Conservation (phyloP, 2,797 vertebrate species). For the Myotis planiceps region DNA sequence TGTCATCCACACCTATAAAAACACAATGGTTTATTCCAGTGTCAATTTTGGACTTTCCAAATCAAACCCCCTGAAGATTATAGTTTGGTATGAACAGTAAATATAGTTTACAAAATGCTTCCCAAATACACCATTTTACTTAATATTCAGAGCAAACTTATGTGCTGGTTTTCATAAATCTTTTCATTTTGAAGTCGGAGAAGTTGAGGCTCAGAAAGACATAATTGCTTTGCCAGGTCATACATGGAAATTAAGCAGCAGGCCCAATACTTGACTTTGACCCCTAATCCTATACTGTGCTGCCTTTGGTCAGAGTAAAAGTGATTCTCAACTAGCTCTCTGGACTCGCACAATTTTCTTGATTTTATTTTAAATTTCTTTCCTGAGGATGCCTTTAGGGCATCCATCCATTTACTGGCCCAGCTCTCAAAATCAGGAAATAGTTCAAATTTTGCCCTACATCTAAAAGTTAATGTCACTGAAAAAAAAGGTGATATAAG, state of each 20-base stretch:
- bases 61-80: background rate
- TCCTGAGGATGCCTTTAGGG: slow-evolving; percentile 56
- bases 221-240: background rate
- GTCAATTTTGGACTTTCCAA: background rate
- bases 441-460: slow-evolving; percentile 53
- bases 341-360: slow-evolving; percentile 36
- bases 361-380: slow-evolving; percentile 71
- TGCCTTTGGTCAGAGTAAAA: background rate
- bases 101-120: background rate
- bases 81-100: background rate
- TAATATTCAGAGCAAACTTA: background rate
- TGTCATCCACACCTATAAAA: background rate
- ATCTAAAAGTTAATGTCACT: slow-evolving; percentile 51
- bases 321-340: background rate
- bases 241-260: background rate
- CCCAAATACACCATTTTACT: background rate
- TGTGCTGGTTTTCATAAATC: background rate
- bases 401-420: slow-evolving; percentile 44
- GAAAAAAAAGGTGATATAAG: background rate
- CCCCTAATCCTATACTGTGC: background rate
- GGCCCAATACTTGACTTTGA: background rate
- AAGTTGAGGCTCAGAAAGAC: background rate
- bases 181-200: slow-evolving; percentile 41
- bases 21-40: background rate
- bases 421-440: slow-evolving; percentile 42